Conservation (phyloP, 2,797 vertebrate species). For the Eulemur mongoz region DNA sequence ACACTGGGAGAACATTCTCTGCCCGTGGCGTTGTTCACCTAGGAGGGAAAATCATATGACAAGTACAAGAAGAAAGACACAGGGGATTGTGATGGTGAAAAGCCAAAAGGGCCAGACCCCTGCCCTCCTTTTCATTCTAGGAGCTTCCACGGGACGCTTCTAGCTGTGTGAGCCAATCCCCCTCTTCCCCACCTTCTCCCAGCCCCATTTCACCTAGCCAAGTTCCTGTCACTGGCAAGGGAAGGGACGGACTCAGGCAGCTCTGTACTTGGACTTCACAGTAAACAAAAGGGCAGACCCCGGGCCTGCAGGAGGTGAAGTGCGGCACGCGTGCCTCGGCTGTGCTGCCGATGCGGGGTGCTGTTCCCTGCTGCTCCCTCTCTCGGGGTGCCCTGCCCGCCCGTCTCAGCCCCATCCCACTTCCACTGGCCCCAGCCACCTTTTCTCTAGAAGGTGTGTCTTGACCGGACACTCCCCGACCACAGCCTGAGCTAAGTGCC, state of each 20-base stretch:
- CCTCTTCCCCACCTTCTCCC: neutral
- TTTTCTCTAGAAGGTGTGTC: neutral
- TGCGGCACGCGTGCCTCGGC: fast-evolving
- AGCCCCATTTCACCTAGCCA: neutral
- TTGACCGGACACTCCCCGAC: neutral
- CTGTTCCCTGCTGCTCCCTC: neutral
- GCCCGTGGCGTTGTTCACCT: neutral
- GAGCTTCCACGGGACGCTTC: neutral
- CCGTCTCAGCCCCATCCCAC: neutral
- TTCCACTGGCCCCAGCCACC: neutral
- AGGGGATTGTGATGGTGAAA: no score
- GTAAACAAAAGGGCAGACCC: neutral
- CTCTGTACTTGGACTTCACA: neutral
- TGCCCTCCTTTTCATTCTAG: neutral
- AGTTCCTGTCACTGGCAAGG: neutral
- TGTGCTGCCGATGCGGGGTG: fast-evolving
- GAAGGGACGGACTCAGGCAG: neutral
- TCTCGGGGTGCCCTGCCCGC: neutral
- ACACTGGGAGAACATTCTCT: neutral
- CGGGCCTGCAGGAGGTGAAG: neutral
- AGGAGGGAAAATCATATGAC: neutral
- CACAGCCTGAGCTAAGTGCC: neutral
- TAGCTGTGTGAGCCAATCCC: no score
- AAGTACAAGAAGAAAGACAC: neutral
- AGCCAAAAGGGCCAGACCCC: neutral